These are phyloP conservation scores for Morpho achilles DNA, from an alignment of 2,888 invertebrate genomes.

Conservation along the genomic window DNA sequence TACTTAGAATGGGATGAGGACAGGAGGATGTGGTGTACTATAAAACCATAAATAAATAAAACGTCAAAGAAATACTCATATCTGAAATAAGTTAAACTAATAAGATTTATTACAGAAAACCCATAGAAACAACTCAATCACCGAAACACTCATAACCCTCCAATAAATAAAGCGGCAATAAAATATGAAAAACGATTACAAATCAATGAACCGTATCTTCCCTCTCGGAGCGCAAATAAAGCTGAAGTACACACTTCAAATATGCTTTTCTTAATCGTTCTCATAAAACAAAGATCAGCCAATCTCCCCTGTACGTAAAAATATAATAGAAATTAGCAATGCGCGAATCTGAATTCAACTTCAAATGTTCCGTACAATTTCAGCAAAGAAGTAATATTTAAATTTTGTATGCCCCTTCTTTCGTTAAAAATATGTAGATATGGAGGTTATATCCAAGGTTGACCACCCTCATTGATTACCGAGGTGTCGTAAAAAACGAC, in stretches of 20 bases:
- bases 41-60: too few species aligned
- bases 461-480: too few species aligned
- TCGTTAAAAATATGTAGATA: too few species aligned
- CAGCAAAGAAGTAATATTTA: neutral
- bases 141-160: conserved; percentile 59
- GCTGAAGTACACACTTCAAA: conserved; percentile 77
- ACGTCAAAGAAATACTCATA: neutral
- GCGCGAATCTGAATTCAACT: neutral
- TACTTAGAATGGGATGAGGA: too few species aligned
- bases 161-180: conserved; percentile 57
- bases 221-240: conserved; percentile 75
- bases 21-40: too few species aligned
- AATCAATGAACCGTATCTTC: conserved; percentile 76
- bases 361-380: conserved; percentile 6
- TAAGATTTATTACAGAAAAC: conserved; percentile 39
- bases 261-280: conserved; percentile 80
- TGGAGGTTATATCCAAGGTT: too few species aligned
- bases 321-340: conserved; percentile 35
- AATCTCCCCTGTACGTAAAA: conserved; percentile 62
- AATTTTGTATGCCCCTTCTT: too few species aligned
- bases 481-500: too few species aligned
- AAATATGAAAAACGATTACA: conserved; percentile 77
- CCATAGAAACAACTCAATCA: conserved; percentile 45
- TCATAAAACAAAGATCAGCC: conserved; percentile 79
- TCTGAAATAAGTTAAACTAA: conserved; percentile 21